Evolutionary conservation across 1,140 invertebrate genomes (phyloP).

Genomic region (Diplogasteroides magnus): DNA sequence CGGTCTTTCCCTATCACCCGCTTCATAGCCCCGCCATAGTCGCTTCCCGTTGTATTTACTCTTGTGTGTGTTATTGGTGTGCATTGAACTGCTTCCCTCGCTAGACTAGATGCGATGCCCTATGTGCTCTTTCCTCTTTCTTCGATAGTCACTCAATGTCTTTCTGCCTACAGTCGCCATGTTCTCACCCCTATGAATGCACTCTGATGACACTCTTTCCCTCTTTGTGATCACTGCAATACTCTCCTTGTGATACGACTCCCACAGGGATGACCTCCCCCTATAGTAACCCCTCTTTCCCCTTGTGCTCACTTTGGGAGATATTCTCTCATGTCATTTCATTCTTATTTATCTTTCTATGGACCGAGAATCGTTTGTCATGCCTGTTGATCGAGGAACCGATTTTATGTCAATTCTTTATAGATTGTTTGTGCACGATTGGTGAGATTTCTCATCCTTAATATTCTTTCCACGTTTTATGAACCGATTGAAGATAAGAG

Average conservation of each 20-base stretch:
- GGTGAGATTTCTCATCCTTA: too few relatives aligned
- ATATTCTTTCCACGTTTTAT: too few relatives aligned
- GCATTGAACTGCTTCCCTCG: background rate
- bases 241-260: background rate
- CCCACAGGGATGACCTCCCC: background rate
- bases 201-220: background rate
- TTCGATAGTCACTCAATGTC: background rate
- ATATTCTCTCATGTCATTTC: background rate
- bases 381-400: too few relatives aligned
- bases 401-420: too few relatives aligned
- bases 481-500: too few relatives aligned
- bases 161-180: background rate
- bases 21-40: too few relatives aligned
- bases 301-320: background rate
- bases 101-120: background rate
- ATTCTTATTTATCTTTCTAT: background rate
- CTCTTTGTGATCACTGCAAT: background rate
- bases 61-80: background rate
- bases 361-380: too few relatives aligned
- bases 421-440: too few relatives aligned
- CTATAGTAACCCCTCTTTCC: background rate
- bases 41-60: background rate
- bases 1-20: too few relatives aligned
- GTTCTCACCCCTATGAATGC: background rate
- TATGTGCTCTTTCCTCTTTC: background rate